phyloP scores from a whole-genome alignment of 2,888 invertebrate genomes.

The Taphrorychus bicolor region DNA sequence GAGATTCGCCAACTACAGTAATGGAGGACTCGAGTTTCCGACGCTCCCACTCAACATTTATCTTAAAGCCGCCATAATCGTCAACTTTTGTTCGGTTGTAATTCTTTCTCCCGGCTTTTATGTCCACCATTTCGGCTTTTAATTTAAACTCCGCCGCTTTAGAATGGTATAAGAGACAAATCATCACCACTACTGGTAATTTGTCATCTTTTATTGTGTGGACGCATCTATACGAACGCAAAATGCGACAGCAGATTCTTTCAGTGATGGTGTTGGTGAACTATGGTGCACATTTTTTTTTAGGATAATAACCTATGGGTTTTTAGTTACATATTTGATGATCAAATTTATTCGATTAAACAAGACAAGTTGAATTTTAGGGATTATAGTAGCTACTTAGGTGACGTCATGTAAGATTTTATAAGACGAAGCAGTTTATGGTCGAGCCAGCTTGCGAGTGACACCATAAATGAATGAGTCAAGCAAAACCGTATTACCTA shows the following conservation, averaged over 20 bases:
- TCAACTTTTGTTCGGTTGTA: slow-evolving; percentile 13
- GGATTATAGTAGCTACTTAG: no score
- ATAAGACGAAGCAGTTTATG: not conserved
- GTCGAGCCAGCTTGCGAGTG: not conserved
- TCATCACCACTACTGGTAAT: not conserved
- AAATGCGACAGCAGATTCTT: no score
- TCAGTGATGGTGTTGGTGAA: no score
- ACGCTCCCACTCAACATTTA: not conserved
- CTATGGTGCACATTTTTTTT: no score
- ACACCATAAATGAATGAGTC: not conserved
- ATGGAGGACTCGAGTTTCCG: not conserved
- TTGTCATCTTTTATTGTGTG: not conserved
- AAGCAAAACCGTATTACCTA: not conserved
- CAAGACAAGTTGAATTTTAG: no score
- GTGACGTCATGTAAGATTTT: not conserved
- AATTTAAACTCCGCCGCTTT: slow-evolving; percentile 1
- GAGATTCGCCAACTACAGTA: not conserved
- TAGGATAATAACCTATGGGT: no score
- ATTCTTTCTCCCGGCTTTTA: slow-evolving; percentile 4
- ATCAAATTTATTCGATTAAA: no score
- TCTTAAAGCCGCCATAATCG: slow-evolving; percentile 7
- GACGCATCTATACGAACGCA: no score
- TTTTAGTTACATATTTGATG: no score
- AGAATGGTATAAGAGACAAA: not conserved
- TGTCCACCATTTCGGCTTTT: not conserved